Conservation (phyloP, 2,797 vertebrate species). For the Enteromius mattozi region DNA sequence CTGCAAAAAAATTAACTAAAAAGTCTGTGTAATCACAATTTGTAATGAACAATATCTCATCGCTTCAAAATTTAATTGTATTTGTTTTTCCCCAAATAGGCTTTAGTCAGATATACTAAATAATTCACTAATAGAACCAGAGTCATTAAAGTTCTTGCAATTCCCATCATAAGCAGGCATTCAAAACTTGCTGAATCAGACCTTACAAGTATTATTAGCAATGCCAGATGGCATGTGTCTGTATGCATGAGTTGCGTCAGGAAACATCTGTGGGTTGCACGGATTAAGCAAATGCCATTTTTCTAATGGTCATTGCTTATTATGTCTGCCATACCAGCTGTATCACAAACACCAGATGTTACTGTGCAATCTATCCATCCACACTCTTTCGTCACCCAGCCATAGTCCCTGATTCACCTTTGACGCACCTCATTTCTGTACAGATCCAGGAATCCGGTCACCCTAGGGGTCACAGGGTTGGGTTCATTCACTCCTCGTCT, state of each 20-base stretch:
- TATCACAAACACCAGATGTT: constrained; percentile 35
- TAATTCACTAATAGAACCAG: not conserved
- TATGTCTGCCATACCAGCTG: constrained; percentile 22
- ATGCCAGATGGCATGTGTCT: constrained; percentile 14
- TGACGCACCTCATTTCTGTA: not conserved
- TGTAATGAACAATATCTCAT: not conserved
- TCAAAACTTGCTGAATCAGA: constrained; percentile 17
- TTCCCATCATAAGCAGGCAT: not conserved
- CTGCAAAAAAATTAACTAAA: not conserved
- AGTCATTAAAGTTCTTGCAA: not conserved
- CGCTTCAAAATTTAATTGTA: not conserved
- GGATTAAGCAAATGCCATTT: constrained; percentile 26
- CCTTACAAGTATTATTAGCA: not conserved
- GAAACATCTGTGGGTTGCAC: constrained; percentile 31
- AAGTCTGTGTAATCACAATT: not conserved
- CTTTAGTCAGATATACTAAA: not conserved
- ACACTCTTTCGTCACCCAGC: constrained; percentile 16
- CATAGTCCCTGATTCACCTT: constrained; percentile 37
- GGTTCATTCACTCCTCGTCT: not conserved
- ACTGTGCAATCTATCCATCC: constrained; percentile 14
- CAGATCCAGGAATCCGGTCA: constrained; percentile 31
- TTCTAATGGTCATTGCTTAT: not conserved
- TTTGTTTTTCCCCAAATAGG: not conserved
- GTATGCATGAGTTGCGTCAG: not conserved
- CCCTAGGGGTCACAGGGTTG: constrained; percentile 1